Conservation (phyloP, 2,888 invertebrate species). For the Dyspetes luteomarginatus region DNA sequence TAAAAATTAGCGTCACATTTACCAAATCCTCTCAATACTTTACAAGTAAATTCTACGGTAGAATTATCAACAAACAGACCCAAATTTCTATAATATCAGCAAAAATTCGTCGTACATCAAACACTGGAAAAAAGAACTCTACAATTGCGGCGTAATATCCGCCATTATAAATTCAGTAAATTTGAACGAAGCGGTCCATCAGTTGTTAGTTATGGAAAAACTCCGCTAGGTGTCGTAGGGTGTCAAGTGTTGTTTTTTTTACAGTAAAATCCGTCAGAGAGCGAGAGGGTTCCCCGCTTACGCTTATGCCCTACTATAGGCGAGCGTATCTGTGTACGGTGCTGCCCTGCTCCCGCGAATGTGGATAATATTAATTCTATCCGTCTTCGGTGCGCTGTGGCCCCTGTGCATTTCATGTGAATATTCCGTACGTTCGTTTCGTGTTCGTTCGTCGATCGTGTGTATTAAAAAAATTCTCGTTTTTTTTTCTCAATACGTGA, state of each 20-base stretch:
- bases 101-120: too few relatives aligned
- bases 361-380: slow-evolving; percentile 56
- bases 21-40: too few relatives aligned
- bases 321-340: slow-evolving; percentile 59
- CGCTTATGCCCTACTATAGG: neutral
- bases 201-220: slow-evolving; percentile 31
- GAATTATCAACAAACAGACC: too few relatives aligned
- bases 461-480: slow-evolving; percentile 24
- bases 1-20: too few relatives aligned
- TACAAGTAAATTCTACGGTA: too few relatives aligned
- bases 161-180: neutral
- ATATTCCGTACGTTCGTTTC: slow-evolving; percentile 34
- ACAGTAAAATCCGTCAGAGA: slow-evolving; percentile 30
- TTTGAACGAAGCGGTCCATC: slow-evolving; percentile 39
- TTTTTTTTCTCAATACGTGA: slow-evolving; percentile 19
- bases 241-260: neutral
- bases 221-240: slow-evolving; percentile 51
- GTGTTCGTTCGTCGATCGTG: slow-evolving; percentile 36
- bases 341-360: slow-evolving; percentile 65
- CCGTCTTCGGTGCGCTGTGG: slow-evolving; percentile 54
- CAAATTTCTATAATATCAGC: too few relatives aligned
- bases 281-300: slow-evolving; percentile 39
- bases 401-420: slow-evolving; percentile 54
- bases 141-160: neutral
- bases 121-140: neutral